Conservation (phyloP, 2,888 invertebrate genomes). For the Drosophila nr. perissopoda region DNA sequence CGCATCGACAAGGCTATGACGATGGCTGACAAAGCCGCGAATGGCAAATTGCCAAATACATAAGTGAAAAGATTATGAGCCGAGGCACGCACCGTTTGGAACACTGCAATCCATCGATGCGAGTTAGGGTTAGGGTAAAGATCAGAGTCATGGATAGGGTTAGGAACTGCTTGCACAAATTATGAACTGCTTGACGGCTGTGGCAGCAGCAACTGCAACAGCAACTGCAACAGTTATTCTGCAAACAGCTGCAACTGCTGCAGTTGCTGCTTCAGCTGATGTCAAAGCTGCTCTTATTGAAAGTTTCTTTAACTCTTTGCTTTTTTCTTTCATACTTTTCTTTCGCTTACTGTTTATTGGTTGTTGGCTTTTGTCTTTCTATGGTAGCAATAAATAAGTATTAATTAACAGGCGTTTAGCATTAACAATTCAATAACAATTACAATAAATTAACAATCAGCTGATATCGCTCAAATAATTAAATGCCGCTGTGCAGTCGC, state of each 20-base stretch:
- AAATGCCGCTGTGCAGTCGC: constrained; percentile 41
- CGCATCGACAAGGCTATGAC: constrained; percentile 71
- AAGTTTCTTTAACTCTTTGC: background rate
- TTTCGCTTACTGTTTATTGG: constrained; percentile 29
- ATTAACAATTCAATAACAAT: constrained; percentile 74
- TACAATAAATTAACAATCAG: constrained; percentile 57
- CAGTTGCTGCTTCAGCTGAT: background rate
- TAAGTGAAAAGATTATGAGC: background rate
- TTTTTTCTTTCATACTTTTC: constrained; percentile 1
- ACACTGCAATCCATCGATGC: background rate
- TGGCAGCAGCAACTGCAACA: constrained; percentile 1
- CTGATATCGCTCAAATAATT: constrained; percentile 14
- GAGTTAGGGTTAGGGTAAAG: background rate
- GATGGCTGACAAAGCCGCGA: constrained; percentile 63
- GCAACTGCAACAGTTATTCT: background rate
- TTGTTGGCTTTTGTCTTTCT: constrained; percentile 22
- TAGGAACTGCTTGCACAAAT: background rate
- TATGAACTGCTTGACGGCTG: constrained; percentile 2
- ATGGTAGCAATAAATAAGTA: constrained; percentile 68
- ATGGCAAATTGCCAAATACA: constrained; percentile 45
- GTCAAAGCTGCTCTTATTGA: background rate
- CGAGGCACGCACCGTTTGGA: constrained; percentile 71
- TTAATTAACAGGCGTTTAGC: constrained; percentile 67
- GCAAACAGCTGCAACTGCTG: background rate
- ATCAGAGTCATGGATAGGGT: background rate